These are phyloP conservation scores for Drosophila micromelanica DNA, from an alignment of 1,140 invertebrate genomes.

Conservation along the genomic window DNA sequence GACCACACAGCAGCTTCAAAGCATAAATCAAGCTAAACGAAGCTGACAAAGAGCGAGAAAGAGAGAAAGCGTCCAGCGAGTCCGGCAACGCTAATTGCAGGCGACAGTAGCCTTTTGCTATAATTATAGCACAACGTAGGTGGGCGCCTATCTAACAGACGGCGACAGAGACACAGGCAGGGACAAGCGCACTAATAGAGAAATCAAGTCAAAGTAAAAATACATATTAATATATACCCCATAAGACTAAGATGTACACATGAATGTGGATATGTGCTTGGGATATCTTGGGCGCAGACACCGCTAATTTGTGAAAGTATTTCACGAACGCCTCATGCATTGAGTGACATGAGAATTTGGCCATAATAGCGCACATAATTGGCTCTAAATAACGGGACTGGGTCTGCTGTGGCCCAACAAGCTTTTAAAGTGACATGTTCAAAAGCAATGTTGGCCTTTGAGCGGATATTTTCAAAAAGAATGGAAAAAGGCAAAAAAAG, in stretches of 20 bases:
- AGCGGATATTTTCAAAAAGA: no score
- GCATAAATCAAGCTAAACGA: constrained; percentile 66
- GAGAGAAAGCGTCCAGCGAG: constrained; percentile 50
- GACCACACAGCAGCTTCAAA: constrained; percentile 66
- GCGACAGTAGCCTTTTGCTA: constrained; percentile 76
- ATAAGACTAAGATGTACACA: constrained; percentile 35
- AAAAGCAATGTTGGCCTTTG: constrained; percentile 50
- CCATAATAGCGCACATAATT: constrained; percentile 79
- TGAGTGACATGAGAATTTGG: constrained; percentile 81
- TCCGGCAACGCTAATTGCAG: constrained; percentile 63
- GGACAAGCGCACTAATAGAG: constrained; percentile 58
- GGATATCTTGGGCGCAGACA: constrained; percentile 36
- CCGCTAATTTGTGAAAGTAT: constrained; percentile 81
- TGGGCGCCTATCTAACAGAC: constrained; percentile 53
- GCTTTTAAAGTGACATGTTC: constrained; percentile 62
- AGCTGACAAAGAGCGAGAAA: constrained; percentile 39
- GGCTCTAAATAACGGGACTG: constrained; percentile 48
- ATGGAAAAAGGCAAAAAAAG: no score
- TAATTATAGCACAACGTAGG: constrained; percentile 78
- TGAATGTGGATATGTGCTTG: constrained; percentile 2
- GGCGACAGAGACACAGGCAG: constrained; percentile 8
- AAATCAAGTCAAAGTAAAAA: constrained; percentile 62
- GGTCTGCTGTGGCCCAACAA: constrained; percentile 5
- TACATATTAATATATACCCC: constrained; percentile 3
- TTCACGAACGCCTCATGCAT: constrained; percentile 71